phyloP scores from a whole-genome alignment of 2,113 vertebrate species.

The Rallus limicola region DNA sequence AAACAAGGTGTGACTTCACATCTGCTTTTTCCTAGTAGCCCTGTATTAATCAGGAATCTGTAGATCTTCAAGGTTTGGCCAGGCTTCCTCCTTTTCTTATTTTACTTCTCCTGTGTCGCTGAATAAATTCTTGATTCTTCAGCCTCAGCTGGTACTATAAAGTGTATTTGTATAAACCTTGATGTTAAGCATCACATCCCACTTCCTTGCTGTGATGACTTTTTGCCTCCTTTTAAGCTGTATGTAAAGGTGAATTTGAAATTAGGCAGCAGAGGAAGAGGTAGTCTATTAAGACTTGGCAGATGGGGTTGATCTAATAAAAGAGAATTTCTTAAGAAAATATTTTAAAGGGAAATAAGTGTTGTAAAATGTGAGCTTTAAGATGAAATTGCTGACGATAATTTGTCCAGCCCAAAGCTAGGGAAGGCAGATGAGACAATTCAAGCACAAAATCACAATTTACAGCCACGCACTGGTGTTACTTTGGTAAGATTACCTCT shows the following conservation, averaged over 20 bases:
- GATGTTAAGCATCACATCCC: conserved; percentile 38
- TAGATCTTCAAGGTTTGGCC: background rate
- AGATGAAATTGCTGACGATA: background rate
- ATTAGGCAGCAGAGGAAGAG: conserved; percentile 25
- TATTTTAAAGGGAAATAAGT: background rate
- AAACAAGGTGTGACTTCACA: conserved; percentile 15
- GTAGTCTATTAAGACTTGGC: conserved; percentile 4
- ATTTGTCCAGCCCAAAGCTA: background rate
- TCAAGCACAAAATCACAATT: background rate
- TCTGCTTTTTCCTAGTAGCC: conserved; percentile 30
- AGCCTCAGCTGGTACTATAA: background rate
- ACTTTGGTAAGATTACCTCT: background rate
- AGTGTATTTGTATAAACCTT: background rate
- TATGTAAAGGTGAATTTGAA: conserved; percentile 46
- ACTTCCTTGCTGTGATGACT: conserved; percentile 8
- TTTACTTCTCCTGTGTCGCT: background rate
- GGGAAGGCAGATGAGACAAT: background rate
- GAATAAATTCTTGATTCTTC: background rate
- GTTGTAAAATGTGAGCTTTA: background rate
- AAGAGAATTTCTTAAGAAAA: background rate
- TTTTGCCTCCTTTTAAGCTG: conserved; percentile 17
- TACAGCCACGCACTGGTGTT: background rate
- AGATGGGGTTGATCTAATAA: background rate
- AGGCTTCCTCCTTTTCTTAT: background rate
- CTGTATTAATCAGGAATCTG: background rate